Base-by-base conservation (phyloP, 2,113 vertebrate species). In the Danio rerio region DNA sequence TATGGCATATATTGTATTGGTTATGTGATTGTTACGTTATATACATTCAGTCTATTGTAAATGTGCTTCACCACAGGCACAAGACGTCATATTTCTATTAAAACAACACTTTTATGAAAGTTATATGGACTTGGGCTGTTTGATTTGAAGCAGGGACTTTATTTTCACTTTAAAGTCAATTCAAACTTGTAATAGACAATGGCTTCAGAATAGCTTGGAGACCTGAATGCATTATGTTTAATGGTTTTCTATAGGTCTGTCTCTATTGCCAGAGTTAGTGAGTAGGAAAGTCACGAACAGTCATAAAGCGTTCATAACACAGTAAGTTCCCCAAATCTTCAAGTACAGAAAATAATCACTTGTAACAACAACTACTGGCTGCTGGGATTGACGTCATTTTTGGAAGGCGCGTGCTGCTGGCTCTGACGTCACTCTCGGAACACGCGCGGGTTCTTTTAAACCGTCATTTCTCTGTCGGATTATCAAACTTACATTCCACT, bases 161-260 rank as follows among this genome's bases (percentile, higher is more conserved):
- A 15, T 16, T 55, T 59, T 59, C n/a, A 59, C 9, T 20, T 68
- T 45, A 45, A n/a, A 68, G 65, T 45, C 42, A 68, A 68, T 68
- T 68, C 65, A 45, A 18, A 18, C 16, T 45, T 45, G 15, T 45
- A n/a, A 66, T 66, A 66, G 63, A 16, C 40, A n/a, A 8, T n/a
- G n/a, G 18, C 65, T 47, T 45, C 5, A 2, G 16, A 45, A 68
- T 6, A 45, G 65, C 16, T 10, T 11, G 16, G 55, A 18, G 42
- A 45, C 42, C 65, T 18, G 65, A 45, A 68, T 68, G 0, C 63
- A n/a, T 9, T 66, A 65, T 7, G 16, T 65, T 65, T 42, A 10
- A 42, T 66, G 45, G 7, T 45, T 45, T 21, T 50, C 6, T 70
- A 50, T 21, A 47, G 1, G 4, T 4, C 20, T 40, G 11, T 52